phyloP scores from a whole-genome alignment of 1,140 invertebrate species.

The Ladona fulva region DNA sequence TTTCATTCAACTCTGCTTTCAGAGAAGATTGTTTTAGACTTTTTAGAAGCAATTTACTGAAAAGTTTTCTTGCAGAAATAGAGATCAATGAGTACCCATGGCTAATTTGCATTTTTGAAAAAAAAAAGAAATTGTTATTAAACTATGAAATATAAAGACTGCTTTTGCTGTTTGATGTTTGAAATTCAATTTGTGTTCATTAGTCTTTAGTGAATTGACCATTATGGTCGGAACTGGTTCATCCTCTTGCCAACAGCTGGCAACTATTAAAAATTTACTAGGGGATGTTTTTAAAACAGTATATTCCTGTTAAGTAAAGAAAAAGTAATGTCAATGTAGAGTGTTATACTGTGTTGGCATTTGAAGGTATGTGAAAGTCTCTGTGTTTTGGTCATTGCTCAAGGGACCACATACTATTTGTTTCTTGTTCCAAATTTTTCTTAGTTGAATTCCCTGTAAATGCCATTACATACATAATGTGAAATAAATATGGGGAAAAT shows the following conservation, averaged over 20 bases:
- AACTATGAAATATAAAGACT: slow-evolving; percentile 4
- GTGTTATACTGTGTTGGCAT: not conserved
- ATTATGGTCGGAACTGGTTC: slow-evolving; percentile 4
- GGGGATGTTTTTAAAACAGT: too few species aligned
- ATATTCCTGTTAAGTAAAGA: too few species aligned
- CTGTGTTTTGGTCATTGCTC: not conserved
- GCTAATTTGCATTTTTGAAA: not conserved
- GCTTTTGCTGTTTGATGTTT: slow-evolving; percentile 9
- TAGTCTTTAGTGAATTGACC: not conserved
- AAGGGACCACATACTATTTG: slow-evolving; percentile 1
- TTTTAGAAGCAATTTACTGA: not conserved
- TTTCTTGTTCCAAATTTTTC: not conserved
- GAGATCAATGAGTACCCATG: not conserved
- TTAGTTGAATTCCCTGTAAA: not conserved
- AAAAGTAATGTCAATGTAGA: not conserved
- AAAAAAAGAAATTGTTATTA: not conserved
- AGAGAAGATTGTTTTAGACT: not conserved
- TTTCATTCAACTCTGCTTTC: too few species aligned
- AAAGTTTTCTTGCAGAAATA: not conserved
- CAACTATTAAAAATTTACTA: too few species aligned
- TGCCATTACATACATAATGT: not conserved
- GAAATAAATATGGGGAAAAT: slow-evolving; percentile 9
- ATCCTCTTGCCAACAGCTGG: not conserved
- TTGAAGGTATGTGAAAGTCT: not conserved
- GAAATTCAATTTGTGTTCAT: slow-evolving; percentile 7